Conservation (phyloP, 1,140 invertebrate genomes). For the Arion vulgaris region DNA sequence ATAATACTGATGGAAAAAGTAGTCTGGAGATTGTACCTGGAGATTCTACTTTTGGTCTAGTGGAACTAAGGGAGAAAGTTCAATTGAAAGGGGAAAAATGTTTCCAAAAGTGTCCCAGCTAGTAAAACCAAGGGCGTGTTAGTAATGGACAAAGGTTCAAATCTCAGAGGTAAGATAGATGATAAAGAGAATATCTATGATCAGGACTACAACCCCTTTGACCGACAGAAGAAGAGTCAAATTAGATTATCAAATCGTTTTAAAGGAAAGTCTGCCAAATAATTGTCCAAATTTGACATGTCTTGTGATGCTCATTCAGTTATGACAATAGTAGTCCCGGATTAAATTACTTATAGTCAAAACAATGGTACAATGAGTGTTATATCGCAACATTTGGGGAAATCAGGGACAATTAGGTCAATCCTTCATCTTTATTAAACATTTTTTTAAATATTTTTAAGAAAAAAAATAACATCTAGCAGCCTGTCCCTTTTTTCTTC, state of each 20-base stretch:
- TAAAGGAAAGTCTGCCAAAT: constrained; percentile 23
- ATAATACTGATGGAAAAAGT: background rate
- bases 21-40: background rate
- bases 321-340: too few species aligned
- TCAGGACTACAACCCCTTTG: constrained; percentile 19
- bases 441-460: too few species aligned
- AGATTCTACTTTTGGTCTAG: background rate
- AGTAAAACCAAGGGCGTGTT: background rate
- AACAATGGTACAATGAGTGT: too few species aligned
- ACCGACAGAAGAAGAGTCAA: constrained; percentile 25
- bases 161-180: background rate
- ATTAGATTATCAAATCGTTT: constrained; percentile 35
- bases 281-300: background rate
- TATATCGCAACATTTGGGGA: too few species aligned
- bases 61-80: background rate
- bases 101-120: background rate
- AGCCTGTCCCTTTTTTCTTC: too few species aligned
- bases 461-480: too few species aligned
- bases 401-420: too few species aligned
- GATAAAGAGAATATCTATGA: constrained; percentile 32
- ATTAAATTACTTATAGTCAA: too few species aligned
- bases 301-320: too few species aligned
- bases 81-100: background rate
- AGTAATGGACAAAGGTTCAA: background rate
- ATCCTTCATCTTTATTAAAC: too few species aligned